Conservation (phyloP, 1,140 invertebrate species). For the Campodea augens region DNA sequence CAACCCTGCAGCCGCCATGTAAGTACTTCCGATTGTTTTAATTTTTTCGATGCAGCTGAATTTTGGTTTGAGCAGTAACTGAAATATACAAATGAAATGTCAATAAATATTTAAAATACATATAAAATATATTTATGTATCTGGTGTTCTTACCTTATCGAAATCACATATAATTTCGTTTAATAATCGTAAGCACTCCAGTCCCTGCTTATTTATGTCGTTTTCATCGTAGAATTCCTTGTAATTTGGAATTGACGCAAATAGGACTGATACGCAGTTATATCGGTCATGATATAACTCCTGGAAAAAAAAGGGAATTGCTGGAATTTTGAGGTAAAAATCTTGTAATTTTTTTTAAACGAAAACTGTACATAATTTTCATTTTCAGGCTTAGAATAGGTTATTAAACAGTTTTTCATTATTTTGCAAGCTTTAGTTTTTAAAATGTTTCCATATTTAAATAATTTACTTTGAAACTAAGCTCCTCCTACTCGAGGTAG, state of each 20-base stretch:
- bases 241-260: slow-evolving; percentile 95
- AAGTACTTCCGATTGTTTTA: slow-evolving; percentile 95
- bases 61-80: slow-evolving; percentile 78
- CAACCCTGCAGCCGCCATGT: slow-evolving; percentile 91
- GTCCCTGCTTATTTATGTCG: slow-evolving; percentile 88
- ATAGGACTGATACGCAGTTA: slow-evolving; percentile 88
- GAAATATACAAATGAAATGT: slow-evolving; percentile 19
- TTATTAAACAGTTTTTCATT: no score
- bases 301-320: slow-evolving; percentile 25
- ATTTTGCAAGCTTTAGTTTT: no score
- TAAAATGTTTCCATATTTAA: no score
- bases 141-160: slow-evolving; percentile 55
- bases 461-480: no score
- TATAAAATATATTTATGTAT: slow-evolving; percentile 4
- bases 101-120: not conserved
- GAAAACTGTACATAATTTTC: no score
- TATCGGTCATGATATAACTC: slow-evolving; percentile 91
- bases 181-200: slow-evolving; percentile 81
- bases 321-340: no score
- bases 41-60: slow-evolving; percentile 96
- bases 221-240: slow-evolving; percentile 97
- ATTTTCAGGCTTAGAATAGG: no score
- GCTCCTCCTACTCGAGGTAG: no score
- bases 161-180: slow-evolving; percentile 99
- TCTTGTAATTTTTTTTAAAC: no score